A percentile compares a stretch with the other conserved stretches of the same genome.
phyloP scores from a whole-genome alignment of 1,140 invertebrate genomes.

The Drosophila saltans region DNA sequence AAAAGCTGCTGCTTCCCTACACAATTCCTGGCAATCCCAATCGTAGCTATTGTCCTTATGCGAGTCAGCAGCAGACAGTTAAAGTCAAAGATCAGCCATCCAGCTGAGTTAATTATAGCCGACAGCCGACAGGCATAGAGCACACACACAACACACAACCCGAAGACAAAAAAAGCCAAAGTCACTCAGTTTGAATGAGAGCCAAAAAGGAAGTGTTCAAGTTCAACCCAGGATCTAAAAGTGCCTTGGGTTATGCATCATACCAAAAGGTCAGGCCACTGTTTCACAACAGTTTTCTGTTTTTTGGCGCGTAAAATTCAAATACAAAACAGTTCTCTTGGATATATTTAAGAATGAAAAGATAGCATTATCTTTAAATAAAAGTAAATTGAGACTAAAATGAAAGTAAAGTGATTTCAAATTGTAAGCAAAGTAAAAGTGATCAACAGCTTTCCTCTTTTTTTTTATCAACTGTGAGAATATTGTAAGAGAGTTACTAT shows the following conservation, averaged over 20 bases:
- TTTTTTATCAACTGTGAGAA: too few relatives aligned
- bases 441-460: too few relatives aligned
- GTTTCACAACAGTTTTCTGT: not conserved
- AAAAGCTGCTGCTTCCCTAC: constrained; percentile 32
- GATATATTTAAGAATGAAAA: not conserved
- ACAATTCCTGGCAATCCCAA: constrained; percentile 23
- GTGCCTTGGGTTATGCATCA: constrained; percentile 44
- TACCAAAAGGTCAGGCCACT: not conserved
- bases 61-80: constrained; percentile 68
- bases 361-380: too few relatives aligned
- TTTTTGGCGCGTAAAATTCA: not conserved
- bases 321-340: not conserved
- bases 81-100: constrained; percentile 79
- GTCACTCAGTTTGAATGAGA: constrained; percentile 49
- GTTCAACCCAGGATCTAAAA: constrained; percentile 32
- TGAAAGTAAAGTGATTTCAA: too few relatives aligned
- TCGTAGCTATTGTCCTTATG: constrained; percentile 48
- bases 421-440: too few relatives aligned
- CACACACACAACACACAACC: constrained; percentile 18
- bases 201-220: constrained; percentile 53
- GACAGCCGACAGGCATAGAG: constrained; percentile 43
- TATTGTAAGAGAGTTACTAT: too few relatives aligned
- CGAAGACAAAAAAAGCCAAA: constrained; percentile 38
- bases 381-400: too few relatives aligned
- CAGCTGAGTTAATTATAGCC: constrained; percentile 80